These are phyloP conservation scores for Oenanthe melanoleuca DNA, from an alignment of 2,113 vertebrate genomes.

Conservation along the genomic window DNA sequence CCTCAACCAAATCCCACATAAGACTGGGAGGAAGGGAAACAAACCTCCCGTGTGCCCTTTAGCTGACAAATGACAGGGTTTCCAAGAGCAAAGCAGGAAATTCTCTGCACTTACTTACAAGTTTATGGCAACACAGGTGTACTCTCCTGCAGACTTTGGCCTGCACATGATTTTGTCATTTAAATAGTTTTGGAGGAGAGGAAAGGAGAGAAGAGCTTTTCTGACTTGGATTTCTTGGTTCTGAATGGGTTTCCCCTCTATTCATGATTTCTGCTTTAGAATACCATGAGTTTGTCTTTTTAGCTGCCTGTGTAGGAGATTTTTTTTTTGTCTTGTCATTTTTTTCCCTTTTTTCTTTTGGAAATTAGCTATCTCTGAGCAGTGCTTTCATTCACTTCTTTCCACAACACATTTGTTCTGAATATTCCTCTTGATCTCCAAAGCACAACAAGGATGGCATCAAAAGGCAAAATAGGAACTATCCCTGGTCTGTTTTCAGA, in stretches of 20 bases:
- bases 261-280: background rate
- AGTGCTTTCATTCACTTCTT: background rate
- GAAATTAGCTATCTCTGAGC: background rate
- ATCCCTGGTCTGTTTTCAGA: background rate
- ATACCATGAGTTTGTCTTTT: background rate
- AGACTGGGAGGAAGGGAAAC: background rate
- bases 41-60: background rate
- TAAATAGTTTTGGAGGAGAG: background rate
- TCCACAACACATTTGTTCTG: background rate
- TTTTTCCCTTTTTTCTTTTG: background rate
- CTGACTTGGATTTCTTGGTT: background rate
- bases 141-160: background rate
- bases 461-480: background rate
- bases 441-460: background rate
- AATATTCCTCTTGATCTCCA: background rate
- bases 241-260: background rate
- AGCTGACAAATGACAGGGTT: background rate
- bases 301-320: background rate
- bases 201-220: background rate
- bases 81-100: slow-evolving; percentile 25
- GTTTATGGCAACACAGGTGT: slow-evolving; percentile 17
- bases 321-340: background rate
- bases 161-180: background rate
- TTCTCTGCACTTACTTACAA: background rate
- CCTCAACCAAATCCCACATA: background rate